phyloP scores from a whole-genome alignment of 2,797 vertebrate species.

The Pterois miles region DNA sequence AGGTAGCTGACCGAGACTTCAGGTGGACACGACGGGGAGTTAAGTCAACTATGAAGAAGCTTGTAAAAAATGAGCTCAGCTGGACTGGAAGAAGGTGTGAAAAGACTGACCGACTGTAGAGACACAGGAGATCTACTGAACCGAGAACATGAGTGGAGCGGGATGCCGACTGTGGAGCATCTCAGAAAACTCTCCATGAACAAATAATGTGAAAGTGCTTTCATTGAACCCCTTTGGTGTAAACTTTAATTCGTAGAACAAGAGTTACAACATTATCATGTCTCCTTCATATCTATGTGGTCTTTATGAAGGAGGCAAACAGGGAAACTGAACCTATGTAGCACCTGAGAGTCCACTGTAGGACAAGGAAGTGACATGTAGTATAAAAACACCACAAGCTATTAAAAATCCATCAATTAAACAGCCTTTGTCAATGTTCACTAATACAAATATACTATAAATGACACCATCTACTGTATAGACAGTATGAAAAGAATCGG shows the following conservation, averaged over 20 bases:
- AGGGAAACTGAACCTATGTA: conserved; percentile 1
- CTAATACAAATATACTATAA: conserved; percentile 23
- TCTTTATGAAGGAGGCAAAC: background rate
- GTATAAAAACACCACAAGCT: conserved; percentile 30
- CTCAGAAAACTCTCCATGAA: conserved; percentile 2
- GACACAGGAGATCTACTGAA: background rate
- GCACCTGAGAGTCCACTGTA: conserved; percentile 19
- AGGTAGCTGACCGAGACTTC: background rate
- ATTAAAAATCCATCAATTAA: conserved; percentile 9
- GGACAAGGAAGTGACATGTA: background rate
- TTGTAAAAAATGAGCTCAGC: background rate
- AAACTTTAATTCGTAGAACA: conserved; percentile 27
- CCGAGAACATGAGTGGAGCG: background rate
- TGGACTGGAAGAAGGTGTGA: background rate
- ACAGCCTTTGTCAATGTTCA: conserved; percentile 2
- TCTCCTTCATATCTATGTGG: background rate
- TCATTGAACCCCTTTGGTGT: background rate
- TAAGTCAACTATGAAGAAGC: background rate
- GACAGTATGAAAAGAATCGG: background rate
- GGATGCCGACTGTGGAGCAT: background rate
- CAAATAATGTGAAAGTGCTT: background rate
- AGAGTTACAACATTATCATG: background rate
- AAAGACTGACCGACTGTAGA: background rate
- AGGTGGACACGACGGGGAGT: background rate
- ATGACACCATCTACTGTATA: conserved; percentile 20